phyloP scores from a whole-genome alignment of 2,888 invertebrate species.

The Eilema griseolum region DNA sequence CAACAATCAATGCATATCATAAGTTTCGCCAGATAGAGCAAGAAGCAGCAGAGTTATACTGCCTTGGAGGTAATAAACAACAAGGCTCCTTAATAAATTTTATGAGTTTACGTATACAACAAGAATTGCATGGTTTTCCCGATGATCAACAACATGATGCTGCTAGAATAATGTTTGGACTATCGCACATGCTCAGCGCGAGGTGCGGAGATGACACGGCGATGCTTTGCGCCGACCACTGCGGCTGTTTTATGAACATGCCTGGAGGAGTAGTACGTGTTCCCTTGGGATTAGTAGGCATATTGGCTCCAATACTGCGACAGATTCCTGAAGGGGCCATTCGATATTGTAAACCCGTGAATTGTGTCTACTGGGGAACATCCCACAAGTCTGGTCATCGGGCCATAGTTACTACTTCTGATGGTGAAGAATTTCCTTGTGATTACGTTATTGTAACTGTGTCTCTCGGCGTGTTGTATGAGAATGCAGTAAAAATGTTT shows the following conservation, averaged over 20 bases:
- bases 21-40: conserved; percentile 89
- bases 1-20: conserved; percentile 88
- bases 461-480: conserved; percentile 91
- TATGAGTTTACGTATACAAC: conserved; percentile 89
- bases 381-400: conserved; percentile 79
- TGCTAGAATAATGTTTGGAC: conserved; percentile 89
- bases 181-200: conserved; percentile 88
- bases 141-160: conserved; percentile 90
- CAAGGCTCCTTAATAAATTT: conserved; percentile 90
- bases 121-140: conserved; percentile 89
- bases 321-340: conserved; percentile 88
- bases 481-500: conserved; percentile 89
- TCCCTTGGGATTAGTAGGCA: conserved; percentile 89
- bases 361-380: conserved; percentile 90
- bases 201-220: conserved; percentile 89
- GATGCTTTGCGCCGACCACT: conserved; percentile 74
- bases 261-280: conserved; percentile 87
- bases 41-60: conserved; percentile 88
- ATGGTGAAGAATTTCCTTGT: conserved; percentile 90
- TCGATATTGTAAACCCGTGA: conserved; percentile 90
- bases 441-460: conserved; percentile 94
- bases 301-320: conserved; percentile 89
- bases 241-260: conserved; percentile 83
- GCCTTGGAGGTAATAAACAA: conserved; percentile 87
- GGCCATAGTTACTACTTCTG: conserved; percentile 88